Base-by-base conservation (phyloP, 2,113 vertebrate genomes). In the Cyanoramphus novaezelandiae region DNA sequence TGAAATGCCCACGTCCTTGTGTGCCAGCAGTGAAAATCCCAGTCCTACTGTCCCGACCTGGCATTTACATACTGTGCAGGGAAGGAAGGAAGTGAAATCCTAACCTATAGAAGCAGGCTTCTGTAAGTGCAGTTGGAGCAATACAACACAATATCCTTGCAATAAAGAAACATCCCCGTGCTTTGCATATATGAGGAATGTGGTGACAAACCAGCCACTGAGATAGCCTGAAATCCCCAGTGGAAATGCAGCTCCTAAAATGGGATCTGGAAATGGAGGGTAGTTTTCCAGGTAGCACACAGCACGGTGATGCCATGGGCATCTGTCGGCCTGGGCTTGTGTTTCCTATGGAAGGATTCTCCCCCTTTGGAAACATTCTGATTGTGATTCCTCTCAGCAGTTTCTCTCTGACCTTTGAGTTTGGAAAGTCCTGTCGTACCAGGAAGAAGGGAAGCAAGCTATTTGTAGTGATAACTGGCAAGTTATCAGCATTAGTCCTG, bases 391-490 rank as follows among this genome's bases (percentile, higher is more conserved):
- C 33, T 96, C 83, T 96, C 72, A 81, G 90, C 88, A 77, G 49
- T 72, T 93, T 82, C 91, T 86, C 44, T 33, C 90, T 95, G 95
- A 97, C 95, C 90, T 94, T 89, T 95, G 90, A 78, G 93, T 88
- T 84, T 82, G 84, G 69, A 92, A 96, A 93, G 88, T 57, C 80
- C 82, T 96, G 84, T 92, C 92, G 94, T 90, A 92, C 92, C 77
- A 53, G 16, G 18, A 87, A 88, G 92, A 69, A 87, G 41, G 59
- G 87, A 90, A 89, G 94, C 82, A 91, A 95, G 86, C 79, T 80
- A 86, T 96, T 93, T 95, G 86, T 64, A 44, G 59, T 37, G 72
- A 87, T 83, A 72, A 55, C 86, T 60, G 44, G 35, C 39, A 52
- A 81, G 85, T 39, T 39, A 39, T 71, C 76, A 17, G 43, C 10